phyloP scores from a whole-genome alignment of 2,797 vertebrate species.

The Enteromius viviparus region DNA sequence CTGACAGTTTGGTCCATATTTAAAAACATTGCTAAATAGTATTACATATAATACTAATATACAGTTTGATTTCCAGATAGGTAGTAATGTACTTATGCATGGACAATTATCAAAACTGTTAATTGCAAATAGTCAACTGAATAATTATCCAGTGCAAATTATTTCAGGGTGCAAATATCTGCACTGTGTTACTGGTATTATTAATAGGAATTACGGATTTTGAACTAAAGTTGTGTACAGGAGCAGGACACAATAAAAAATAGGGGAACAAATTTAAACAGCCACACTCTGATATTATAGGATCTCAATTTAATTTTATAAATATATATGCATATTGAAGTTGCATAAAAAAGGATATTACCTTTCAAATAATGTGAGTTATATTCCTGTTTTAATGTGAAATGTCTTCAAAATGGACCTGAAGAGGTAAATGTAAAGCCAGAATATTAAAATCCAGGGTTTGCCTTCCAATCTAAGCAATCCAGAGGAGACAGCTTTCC shows the following conservation, averaged over 20 bases:
- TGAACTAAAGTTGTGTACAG: background rate
- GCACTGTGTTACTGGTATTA: background rate
- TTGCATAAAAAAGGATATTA: conserved; percentile 4
- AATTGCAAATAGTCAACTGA: background rate
- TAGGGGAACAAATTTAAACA: background rate
- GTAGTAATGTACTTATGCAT: background rate
- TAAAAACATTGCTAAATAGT: background rate
- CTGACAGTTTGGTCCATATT: background rate
- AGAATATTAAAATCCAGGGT: conserved; percentile 6
- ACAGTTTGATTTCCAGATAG: background rate
- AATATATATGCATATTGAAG: background rate
- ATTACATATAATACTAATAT: background rate
- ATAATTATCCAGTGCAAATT: background rate
- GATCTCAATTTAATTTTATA: background rate
- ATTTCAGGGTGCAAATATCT: background rate
- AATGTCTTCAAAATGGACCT: background rate
- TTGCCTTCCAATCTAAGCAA: conserved; percentile 13
- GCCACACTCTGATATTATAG: no score
- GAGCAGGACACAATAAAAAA: background rate
- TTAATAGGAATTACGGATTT: background rate
- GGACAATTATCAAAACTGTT: background rate
- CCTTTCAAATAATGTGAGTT: conserved; percentile 33
- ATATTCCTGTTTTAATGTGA: conserved; percentile 11
- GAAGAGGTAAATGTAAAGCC: background rate
- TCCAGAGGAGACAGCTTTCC: conserved; percentile 22